Percentiles rank a stretch among this genome's conserved stretches.
phyloP scores from a whole-genome alignment of 2,797 vertebrate genomes.

The Petrocephalus schoutedeni region DNA sequence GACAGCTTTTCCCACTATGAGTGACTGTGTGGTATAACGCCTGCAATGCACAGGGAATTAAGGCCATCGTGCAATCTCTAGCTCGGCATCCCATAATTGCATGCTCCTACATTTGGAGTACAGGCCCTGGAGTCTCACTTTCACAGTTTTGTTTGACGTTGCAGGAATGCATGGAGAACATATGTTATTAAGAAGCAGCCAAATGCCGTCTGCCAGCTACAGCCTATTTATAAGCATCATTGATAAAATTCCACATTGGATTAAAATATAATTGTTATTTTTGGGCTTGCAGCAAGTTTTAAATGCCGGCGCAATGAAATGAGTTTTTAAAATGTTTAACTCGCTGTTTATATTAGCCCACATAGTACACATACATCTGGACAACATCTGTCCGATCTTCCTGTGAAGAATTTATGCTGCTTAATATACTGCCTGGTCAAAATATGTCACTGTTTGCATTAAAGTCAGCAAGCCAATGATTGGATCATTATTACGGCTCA shows the following conservation, averaged over 20 bases:
- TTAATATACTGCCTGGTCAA: background rate
- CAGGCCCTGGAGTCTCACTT: background rate
- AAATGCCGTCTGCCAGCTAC: background rate
- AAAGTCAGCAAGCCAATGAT: too few relatives aligned
- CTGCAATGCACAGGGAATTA: background rate
- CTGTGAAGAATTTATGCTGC: background rate
- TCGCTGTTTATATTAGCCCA: background rate
- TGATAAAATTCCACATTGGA: slow-evolving; percentile 7
- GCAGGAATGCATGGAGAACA: background rate
- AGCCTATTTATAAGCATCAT: slow-evolving; percentile 3
- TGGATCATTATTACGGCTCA: too few relatives aligned
- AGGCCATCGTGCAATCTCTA: background rate
- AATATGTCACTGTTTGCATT: too few relatives aligned
- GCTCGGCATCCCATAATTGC: background rate
- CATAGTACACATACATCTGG: background rate
- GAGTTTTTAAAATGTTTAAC: background rate
- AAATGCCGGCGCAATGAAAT: background rate
- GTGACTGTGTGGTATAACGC: background rate
- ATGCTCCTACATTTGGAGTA: background rate
- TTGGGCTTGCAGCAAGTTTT: background rate
- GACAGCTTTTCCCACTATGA: background rate
- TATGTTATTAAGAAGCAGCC: background rate
- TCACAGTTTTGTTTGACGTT: background rate
- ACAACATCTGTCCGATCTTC: background rate
- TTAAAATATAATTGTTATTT: background rate